These are phyloP conservation scores for Lasaia peninsularis DNA, from an alignment of 1,140 invertebrate genomes.

Conservation along the genomic window DNA sequence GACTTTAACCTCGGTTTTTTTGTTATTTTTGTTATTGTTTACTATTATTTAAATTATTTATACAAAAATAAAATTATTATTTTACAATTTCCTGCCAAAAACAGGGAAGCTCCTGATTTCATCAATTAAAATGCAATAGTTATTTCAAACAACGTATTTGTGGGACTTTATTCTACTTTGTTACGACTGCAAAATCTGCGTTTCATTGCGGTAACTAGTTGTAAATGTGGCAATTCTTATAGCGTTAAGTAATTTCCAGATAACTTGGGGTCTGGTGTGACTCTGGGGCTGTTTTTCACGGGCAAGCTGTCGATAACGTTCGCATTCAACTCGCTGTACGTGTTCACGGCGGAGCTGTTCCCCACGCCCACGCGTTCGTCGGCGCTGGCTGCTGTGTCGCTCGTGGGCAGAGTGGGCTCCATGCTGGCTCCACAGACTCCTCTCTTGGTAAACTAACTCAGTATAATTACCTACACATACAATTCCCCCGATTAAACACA, in stretches of 20 bases:
- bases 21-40: too few species aligned
- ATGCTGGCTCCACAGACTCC: slow-evolving; percentile 86
- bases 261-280: slow-evolving; percentile 25
- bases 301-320: slow-evolving; percentile 87
- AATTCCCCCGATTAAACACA: too few species aligned
- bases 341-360: slow-evolving; percentile 86
- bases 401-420: slow-evolving; percentile 84
- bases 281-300: slow-evolving; percentile 79
- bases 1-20: too few species aligned
- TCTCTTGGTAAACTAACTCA: slow-evolving; percentile 75
- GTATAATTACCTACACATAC: too few species aligned
- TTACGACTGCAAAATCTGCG: neutral
- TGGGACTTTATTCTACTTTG: neutral
- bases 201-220: too few species aligned
- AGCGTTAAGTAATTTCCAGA: neutral
- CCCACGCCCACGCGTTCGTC: slow-evolving; percentile 83
- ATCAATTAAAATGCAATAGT: too few species aligned
- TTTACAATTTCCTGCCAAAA: too few species aligned
- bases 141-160: too few species aligned
- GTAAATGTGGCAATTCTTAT: neutral
- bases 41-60: too few species aligned
- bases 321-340: slow-evolving; percentile 77
- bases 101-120: too few species aligned
- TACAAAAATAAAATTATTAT: too few species aligned
- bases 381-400: slow-evolving; percentile 83